These are phyloP conservation scores for Eciton burchellii DNA, from an alignment of 1,140 invertebrate species.

Conservation along the genomic window DNA sequence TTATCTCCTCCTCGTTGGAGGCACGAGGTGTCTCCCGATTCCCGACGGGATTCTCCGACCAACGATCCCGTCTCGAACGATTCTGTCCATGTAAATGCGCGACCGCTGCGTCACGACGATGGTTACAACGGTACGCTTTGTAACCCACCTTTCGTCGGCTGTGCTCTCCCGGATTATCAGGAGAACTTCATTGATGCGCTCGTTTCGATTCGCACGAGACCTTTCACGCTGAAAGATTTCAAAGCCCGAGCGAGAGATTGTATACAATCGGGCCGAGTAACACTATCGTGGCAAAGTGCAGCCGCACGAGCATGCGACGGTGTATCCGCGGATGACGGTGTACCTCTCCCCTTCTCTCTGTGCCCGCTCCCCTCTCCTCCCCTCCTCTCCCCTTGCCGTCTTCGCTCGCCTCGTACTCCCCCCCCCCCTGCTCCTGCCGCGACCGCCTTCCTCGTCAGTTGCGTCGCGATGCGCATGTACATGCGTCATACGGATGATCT, in stretches of 20 bases:
- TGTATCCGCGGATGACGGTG: slow-evolving; percentile 34
- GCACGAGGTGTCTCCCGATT: no score
- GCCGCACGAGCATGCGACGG: slow-evolving; percentile 25
- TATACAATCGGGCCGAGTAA: slow-evolving; percentile 4
- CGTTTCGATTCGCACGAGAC: slow-evolving; percentile 39
- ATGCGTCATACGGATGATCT: slow-evolving; percentile 61
- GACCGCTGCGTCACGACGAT: not conserved
- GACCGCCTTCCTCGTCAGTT: not conserved
- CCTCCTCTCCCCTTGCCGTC: not conserved
- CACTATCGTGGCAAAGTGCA: not conserved
- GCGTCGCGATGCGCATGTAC: not conserved
- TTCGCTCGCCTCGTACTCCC: not conserved
- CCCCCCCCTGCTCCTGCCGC: no score
- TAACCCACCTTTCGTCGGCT: slow-evolving; percentile 64
- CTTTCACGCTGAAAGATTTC: no score
- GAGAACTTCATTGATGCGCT: slow-evolving; percentile 66
- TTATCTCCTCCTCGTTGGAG: no score
- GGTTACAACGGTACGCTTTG: not conserved
- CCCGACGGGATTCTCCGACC: no score
- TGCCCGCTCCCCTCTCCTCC: not conserved
- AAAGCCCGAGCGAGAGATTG: not conserved
- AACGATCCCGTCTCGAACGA: no score
- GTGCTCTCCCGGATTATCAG: slow-evolving; percentile 61
- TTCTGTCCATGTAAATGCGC: slow-evolving; percentile 17
- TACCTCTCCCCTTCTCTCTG: not conserved